Conservation (phyloP, 1,140 invertebrate species). For the Drosophila nasuta region DNA sequence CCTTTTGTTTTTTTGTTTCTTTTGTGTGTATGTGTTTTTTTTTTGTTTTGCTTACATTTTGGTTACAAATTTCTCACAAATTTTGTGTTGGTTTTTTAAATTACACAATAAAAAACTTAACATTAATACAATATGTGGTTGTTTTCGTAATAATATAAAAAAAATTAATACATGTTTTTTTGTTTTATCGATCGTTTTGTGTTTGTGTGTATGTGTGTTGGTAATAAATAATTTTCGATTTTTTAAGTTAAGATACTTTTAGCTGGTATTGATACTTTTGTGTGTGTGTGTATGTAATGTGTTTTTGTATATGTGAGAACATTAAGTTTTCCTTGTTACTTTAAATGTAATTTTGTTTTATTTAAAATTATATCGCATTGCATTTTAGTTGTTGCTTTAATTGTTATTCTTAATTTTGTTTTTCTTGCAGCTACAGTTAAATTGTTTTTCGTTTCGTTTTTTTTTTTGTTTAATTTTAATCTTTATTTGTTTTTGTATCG, state of each 20-base stretch:
- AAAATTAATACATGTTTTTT: constrained; percentile 80
- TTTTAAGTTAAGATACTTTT: constrained; percentile 59
- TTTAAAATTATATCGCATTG: constrained; percentile 81
- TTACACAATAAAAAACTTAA: constrained; percentile 82
- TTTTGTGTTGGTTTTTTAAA: constrained; percentile 62
- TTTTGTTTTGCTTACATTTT: constrained; percentile 72
- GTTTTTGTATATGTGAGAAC: constrained; percentile 66
- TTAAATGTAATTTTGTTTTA: constrained; percentile 60
- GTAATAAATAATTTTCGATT: constrained; percentile 79
- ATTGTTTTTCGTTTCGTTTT: constrained; percentile 38
- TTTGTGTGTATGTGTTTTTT: constrained; percentile 34
- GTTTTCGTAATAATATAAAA: constrained; percentile 71
- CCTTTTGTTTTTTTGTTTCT: constrained; percentile 39
- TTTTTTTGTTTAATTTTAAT: constrained; percentile 40
- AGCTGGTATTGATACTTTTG: constrained; percentile 73
- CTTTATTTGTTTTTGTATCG: constrained; percentile 62
- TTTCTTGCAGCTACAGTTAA: constrained; percentile 65
- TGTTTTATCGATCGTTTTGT: constrained; percentile 49
- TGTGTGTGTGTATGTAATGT: constrained; percentile 56
- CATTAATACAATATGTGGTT: constrained; percentile 81
- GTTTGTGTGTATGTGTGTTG: constrained; percentile 56
- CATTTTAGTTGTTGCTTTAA: constrained; percentile 52
- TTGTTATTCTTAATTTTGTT: constrained; percentile 50
- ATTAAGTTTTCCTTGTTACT: constrained; percentile 70
- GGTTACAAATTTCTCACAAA: constrained; percentile 83